These are phyloP conservation scores for Pteropus alecto DNA, from an alignment of 2,113 vertebrate genomes.

Conservation along the genomic window DNA sequence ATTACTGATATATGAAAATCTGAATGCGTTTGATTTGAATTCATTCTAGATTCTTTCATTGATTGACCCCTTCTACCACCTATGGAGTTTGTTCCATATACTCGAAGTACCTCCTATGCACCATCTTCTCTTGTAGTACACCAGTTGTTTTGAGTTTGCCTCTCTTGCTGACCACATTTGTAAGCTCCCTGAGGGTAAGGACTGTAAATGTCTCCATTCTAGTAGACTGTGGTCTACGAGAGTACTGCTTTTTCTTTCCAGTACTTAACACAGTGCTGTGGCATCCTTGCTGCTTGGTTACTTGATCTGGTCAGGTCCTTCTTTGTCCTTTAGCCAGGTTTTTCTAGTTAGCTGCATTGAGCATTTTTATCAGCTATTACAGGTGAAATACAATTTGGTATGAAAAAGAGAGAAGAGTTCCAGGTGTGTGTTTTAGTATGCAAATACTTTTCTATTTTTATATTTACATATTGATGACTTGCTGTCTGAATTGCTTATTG, in stretches of 20 bases:
- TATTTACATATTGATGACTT: slow-evolving; percentile 62
- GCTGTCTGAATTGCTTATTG: slow-evolving; percentile 61
- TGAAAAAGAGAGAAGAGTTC: slow-evolving; percentile 60
- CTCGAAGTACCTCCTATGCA: not conserved
- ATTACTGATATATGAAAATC: slow-evolving; percentile 17
- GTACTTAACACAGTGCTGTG: not conserved
- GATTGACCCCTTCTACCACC: not conserved
- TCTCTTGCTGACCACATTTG: not conserved
- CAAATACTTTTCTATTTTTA: slow-evolving; percentile 72
- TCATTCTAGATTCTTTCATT: slow-evolving; percentile 3
- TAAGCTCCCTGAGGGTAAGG: slow-evolving; percentile 47
- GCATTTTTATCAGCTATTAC: slow-evolving; percentile 54
- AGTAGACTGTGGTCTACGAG: not conserved
- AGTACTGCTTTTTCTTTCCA: not conserved
- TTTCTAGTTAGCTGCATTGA: slow-evolving; percentile 42
- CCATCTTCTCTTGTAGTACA: not conserved
- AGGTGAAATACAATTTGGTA: slow-evolving; percentile 56
- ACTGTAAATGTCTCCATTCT: too few relatives aligned
- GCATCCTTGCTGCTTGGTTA: not conserved
- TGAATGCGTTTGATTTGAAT: not conserved
- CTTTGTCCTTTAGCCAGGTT: slow-evolving; percentile 62
- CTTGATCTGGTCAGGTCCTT: not conserved
- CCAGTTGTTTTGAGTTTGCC: not conserved
- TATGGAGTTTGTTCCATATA: not conserved
- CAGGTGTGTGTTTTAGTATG: slow-evolving; percentile 73